Evolutionary conservation across 2,888 invertebrate genomes (phyloP).

Genomic region (Luperina testacea): DNA sequence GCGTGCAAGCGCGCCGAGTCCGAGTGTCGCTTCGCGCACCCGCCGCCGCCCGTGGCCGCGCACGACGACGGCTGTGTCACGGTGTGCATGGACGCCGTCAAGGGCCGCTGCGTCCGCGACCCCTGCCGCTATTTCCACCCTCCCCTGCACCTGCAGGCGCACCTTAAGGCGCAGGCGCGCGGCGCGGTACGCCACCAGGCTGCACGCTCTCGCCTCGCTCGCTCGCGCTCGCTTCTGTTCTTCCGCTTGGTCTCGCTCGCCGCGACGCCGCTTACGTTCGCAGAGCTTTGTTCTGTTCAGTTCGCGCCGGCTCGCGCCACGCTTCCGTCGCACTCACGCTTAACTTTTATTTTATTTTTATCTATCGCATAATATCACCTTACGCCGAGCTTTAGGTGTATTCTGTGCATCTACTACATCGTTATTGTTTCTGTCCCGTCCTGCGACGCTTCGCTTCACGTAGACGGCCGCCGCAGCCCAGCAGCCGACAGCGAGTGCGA

Average conservation of each 20-base stretch:
- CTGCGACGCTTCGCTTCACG: conserved; percentile 90
- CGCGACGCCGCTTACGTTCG: conserved; percentile 89
- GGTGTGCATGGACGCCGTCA: conserved; percentile 99
- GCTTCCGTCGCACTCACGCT: conserved; percentile 91
- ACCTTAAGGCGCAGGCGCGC: conserved; percentile 99
- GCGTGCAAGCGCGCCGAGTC: conserved; percentile 99
- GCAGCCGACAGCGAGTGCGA: conserved; percentile 92
- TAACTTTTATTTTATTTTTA: conserved; percentile 88
- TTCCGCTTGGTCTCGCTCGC: conserved; percentile 88
- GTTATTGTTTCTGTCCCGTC: conserved; percentile 90
- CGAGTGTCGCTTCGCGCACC: conserved; percentile 99
- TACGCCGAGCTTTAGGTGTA: conserved; percentile 90
- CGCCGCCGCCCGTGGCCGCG: conserved; percentile 98
- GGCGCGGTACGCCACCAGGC: conserved; percentile 95
- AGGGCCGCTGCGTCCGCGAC: conserved; percentile 99
- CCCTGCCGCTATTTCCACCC: conserved; percentile 99
- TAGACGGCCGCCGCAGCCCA: conserved; percentile 90
- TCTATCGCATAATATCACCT: conserved; percentile 90
- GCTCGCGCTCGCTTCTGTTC: conserved; percentile 88
- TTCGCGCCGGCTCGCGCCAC: conserved; percentile 87
- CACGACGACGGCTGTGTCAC: conserved; percentile 99
- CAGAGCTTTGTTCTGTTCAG: conserved; percentile 88
- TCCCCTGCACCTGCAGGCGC: conserved; percentile 99
- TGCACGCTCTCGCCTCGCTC: conserved; percentile 89
- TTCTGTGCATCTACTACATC: conserved; percentile 90